Base-by-base conservation (phyloP, 2,113 vertebrate species). In the Pipra filicauda region DNA sequence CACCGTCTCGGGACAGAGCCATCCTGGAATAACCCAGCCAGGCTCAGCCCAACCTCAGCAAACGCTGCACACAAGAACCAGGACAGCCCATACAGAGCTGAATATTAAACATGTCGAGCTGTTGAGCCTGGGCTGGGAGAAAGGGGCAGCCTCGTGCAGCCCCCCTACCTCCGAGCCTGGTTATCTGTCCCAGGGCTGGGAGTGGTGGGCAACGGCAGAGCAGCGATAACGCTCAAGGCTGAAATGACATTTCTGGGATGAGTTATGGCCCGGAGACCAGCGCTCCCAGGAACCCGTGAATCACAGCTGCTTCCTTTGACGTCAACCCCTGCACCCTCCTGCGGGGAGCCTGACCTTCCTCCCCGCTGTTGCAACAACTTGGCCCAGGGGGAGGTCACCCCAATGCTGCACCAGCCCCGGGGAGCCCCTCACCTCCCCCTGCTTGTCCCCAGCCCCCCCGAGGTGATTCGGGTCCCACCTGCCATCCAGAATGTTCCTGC, bases 261-360 rank as follows among this genome's bases (percentile, higher is more conserved):
- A 97, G 83, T 97, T 97, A 97, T 8, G 7, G 94, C 88, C 69
- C 22, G 8, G 57, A 79, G 78, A 49, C 4, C 76, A 52, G 81
- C 17, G 8, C 67, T 76, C 88, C 62, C 75, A 11, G 73, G 54
- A 88, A 77, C 91, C 91, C 48, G 31, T 80, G 93, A 93, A 90
- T 96, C 90, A 87, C 87, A 95, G 92, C 90, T 93, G 92, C 85
- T 97, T 96, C 95, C 97, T 93, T 97, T 97, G 97, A 97, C 97
- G 97, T 97, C 96, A 97, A 81, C 88, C 66, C 88, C 65, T 15
- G 75, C 84, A 58, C 90, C 81, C 92, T 88, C 89, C 90, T 30
- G 81, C 75, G 2, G 33, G 71, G 69, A 87, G 21, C 85, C 88
- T 95, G 97, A 97, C 96, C 96, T 97, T 96, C 94, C 90, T 91